Evolutionary conservation across 2,797 vertebrate genomes (phyloP), one percentile per base, ranked within the genome.

Genomic region (Cirrhinus mrigala): DNA sequence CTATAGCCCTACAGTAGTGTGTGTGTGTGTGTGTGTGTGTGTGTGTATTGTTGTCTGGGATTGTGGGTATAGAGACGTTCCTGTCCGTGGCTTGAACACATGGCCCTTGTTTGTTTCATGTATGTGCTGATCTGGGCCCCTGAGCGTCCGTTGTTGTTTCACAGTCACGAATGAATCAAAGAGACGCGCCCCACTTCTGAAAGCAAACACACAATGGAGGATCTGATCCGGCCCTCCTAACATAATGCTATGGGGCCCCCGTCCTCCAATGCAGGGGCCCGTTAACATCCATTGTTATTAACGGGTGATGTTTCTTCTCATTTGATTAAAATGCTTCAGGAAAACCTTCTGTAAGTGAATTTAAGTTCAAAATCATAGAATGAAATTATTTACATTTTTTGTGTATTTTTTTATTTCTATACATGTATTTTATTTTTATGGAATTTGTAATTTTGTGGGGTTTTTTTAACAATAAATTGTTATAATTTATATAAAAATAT

Each of bases 11-110:
- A 15, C 60, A 62, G 12, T 22, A 40, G 75, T 40, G 52, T 40
- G 29, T 20, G 33, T 78, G 58, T 81, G 48, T 76, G 27, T 58
- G 77, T 71, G 69, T 71, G 50, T 58, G 50, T 77, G 75, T 77
- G 52, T 66, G 58, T 79, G 24, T 48, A 66, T 81, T 62, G 66
- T 89, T 85, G 81, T 77, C 64, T 83, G 58, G 29, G 46, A 27
- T 44, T 52, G 46, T 18, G 58, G 37, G 33, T 29, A 80, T 29
- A 52, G 27, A 68, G 78, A 6, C 1, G 24, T 60, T 78, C 33
- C 54, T 77, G 29, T 46, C n/a, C 58, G 9, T 46, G 78, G 4
- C 27, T 4, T 12, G 18, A 50, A 68, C 60, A 68, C 44, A 66
- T 5, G 24, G 60, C 58, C 15, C 44, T 64, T 66, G 78, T 66